These are phyloP conservation scores for Pangasius djambal DNA, from an alignment of 2,797 vertebrate species.

Conservation along the genomic window DNA sequence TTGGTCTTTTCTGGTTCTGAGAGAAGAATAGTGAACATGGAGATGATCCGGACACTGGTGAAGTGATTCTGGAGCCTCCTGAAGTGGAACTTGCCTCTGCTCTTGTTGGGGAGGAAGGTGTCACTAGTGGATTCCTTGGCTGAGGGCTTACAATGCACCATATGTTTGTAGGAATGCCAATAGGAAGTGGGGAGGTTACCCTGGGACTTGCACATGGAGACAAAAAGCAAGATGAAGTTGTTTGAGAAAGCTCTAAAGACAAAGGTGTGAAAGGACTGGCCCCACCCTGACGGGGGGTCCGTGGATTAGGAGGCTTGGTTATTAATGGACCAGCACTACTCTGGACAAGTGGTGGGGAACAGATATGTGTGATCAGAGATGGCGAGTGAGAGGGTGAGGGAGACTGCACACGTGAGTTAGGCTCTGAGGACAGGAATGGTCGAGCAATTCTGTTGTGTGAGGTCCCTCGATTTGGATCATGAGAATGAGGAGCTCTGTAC, in stretches of 20 bases:
- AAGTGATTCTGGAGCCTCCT: slow-evolving; percentile 48
- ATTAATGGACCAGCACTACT: slow-evolving; percentile 63
- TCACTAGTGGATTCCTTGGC: slow-evolving; percentile 64
- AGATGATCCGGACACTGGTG: slow-evolving; percentile 50
- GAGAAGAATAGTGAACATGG: slow-evolving; percentile 44
- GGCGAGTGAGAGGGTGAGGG: slow-evolving; percentile 66
- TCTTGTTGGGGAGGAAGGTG: slow-evolving; percentile 49
- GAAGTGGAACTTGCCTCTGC: slow-evolving; percentile 41
- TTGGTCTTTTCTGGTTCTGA: slow-evolving; percentile 57
- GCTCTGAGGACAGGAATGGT: slow-evolving; percentile 78
- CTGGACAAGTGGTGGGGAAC: slow-evolving; percentile 68
- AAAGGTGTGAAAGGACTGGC: slow-evolving; percentile 72
- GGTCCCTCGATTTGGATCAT: slow-evolving; percentile 59
- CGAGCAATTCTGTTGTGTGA: slow-evolving; percentile 75
- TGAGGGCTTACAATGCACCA: slow-evolving; percentile 72
- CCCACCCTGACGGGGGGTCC: slow-evolving; percentile 52
- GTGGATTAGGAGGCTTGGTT: slow-evolving; percentile 73
- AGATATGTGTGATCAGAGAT: slow-evolving; percentile 58
- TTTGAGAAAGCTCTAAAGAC: slow-evolving; percentile 70
- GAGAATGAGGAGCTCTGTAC: slow-evolving; percentile 42
- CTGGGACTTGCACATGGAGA: slow-evolving; percentile 63
- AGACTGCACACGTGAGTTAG: slow-evolving; percentile 80
- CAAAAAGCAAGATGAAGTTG: slow-evolving; percentile 60
- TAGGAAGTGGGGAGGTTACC: slow-evolving; percentile 74
- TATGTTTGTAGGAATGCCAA: slow-evolving; percentile 65